Conservation (phyloP, 2,888 invertebrate species). For the Acleris literana region DNA sequence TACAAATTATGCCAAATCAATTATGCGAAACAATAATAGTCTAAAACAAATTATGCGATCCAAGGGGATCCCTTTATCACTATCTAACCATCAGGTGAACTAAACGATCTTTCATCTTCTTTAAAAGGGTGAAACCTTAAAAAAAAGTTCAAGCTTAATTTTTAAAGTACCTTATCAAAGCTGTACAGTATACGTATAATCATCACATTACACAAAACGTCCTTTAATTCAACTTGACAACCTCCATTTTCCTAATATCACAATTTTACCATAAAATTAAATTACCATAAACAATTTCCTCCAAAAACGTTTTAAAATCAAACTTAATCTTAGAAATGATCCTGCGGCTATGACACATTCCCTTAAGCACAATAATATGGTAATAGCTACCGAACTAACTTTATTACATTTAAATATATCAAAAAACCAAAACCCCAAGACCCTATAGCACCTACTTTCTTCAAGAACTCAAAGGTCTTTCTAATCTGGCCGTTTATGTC, state of each 20-base stretch:
- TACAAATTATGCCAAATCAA: too few species aligned
- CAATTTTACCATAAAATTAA: conserved; percentile 19
- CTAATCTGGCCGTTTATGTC: conserved; percentile 21
- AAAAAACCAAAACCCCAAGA: conserved; percentile 1
- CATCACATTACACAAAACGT: too few species aligned
- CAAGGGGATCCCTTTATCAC: too few species aligned
- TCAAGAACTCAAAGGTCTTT: conserved; percentile 2
- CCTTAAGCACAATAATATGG: conserved; percentile 56
- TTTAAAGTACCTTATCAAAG: too few species aligned
- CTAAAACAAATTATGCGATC: too few species aligned
- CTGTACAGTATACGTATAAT: too few species aligned
- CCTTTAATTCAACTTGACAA: conserved; percentile 13
- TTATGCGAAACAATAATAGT: too few species aligned
- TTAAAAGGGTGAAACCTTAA: too few species aligned
- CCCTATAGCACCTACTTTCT: not conserved
- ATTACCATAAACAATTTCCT: conserved; percentile 38
- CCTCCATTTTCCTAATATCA: conserved; percentile 16
- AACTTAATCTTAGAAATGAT: conserved; percentile 58
- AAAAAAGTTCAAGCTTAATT: too few species aligned
- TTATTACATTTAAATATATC: conserved; percentile 38
- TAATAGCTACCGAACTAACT: conserved; percentile 59
- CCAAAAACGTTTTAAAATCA: conserved; percentile 54
- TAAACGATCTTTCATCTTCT: too few species aligned
- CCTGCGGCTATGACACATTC: conserved; percentile 67
- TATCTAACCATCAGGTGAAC: too few species aligned